phyloP scores from a whole-genome alignment of 2,888 invertebrate species.

The Timema podura region DNA sequence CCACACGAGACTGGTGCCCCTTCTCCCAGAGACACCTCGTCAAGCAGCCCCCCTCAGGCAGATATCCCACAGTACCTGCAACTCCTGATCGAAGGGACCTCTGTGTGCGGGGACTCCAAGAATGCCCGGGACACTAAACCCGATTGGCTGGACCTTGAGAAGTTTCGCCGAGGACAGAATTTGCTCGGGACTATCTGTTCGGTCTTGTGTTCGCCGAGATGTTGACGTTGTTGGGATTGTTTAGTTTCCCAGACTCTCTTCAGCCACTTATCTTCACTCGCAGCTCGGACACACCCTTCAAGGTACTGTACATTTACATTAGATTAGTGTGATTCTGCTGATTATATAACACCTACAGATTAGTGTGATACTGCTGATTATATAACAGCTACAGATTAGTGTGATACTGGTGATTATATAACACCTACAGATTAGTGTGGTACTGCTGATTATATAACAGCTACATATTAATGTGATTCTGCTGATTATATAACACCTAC shows the following conservation, averaged over 20 bases:
- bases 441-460: too few relatives aligned
- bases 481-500: too few relatives aligned
- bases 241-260: conserved; percentile 44
- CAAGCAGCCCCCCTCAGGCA: background rate
- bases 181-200: conserved; percentile 44
- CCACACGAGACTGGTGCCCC: too few relatives aligned
- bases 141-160: conserved; percentile 46
- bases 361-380: too few relatives aligned
- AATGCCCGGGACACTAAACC: conserved; percentile 38
- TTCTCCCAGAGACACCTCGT: too few relatives aligned
- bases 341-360: too few relatives aligned
- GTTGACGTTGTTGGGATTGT: conserved; percentile 43
- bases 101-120: conserved; percentile 36
- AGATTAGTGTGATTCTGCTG: too few relatives aligned
- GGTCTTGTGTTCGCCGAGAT: conserved; percentile 43
- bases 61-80: conserved; percentile 20
- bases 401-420: too few relatives aligned
- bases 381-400: too few relatives aligned
- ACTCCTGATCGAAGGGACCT: conserved; percentile 16
- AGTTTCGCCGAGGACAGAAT: conserved; percentile 47
- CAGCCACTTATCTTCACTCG: conserved; percentile 48
- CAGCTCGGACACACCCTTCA: conserved; percentile 47
- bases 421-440: too few relatives aligned
- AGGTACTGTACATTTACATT: conserved; percentile 41
- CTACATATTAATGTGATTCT: too few relatives aligned